Percentiles rank a stretch among this genome's conserved stretches.
Conservation (phyloP, 2,113 vertebrate species). For the Corydoras sp. region DNA sequence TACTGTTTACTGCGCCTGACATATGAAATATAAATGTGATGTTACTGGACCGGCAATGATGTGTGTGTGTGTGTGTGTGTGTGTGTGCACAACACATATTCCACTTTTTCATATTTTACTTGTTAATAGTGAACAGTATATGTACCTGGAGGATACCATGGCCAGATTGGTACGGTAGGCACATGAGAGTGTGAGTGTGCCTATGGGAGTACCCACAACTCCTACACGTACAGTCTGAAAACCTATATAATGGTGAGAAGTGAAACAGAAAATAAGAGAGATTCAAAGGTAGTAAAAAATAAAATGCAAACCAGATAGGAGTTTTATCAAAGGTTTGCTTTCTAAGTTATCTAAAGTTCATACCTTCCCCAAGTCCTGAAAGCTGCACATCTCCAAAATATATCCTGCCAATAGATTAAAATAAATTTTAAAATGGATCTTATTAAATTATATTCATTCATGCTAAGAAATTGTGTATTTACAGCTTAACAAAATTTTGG, state of each 20-base stretch:
- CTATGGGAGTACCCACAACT: slow-evolving; percentile 89
- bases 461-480: too few species aligned
- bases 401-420: slow-evolving; percentile 68
- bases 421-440: too few species aligned
- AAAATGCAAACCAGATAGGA: too few species aligned
- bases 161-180: slow-evolving; percentile 97
- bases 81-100: neutral
- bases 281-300: too few species aligned
- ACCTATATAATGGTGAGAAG: slow-evolving; percentile 57
- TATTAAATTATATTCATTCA: too few species aligned
- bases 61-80: neutral
- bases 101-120: too few species aligned
- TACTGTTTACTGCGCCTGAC: too few species aligned
- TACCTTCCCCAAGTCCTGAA: slow-evolving; percentile 94
- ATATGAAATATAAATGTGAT: too few species aligned
- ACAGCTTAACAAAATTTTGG: too few species aligned
- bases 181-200: slow-evolving; percentile 92
- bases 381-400: slow-evolving; percentile 98
- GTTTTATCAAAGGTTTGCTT: too few species aligned
- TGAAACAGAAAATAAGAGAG: too few species aligned
- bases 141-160: slow-evolving; percentile 93
- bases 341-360: neutral
- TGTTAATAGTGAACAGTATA: neutral
- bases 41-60: too few species aligned
- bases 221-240: slow-evolving; percentile 96